Evolutionary conservation across 2,888 invertebrate genomes (phyloP).

Genomic region (Brachypterus glaber): DNA sequence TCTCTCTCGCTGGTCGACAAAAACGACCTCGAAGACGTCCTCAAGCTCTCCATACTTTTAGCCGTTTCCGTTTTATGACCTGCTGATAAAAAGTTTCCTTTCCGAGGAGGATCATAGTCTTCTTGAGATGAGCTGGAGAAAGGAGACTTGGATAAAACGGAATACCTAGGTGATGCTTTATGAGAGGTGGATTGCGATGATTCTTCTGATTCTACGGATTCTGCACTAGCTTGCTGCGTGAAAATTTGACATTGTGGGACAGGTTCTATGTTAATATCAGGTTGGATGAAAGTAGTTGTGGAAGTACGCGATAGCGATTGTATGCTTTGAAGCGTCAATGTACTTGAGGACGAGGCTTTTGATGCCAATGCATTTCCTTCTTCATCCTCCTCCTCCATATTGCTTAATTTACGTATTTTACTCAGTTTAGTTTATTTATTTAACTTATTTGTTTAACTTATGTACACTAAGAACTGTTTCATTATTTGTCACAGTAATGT

Average conservation of each 20-base stretch:
- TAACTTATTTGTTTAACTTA: too few species aligned
- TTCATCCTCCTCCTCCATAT: conserved; percentile 39
- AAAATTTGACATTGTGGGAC: conserved; percentile 40
- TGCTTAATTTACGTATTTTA: conserved; percentile 1
- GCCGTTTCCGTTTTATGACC: conserved; percentile 47
- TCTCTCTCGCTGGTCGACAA: conserved; percentile 60
- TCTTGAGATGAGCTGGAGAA: conserved; percentile 61
- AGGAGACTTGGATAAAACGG: conserved; percentile 36
- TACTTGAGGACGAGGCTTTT: conserved; percentile 36
- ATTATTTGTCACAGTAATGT: background rate
- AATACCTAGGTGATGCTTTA: conserved; percentile 35
- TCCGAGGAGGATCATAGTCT: conserved; percentile 53
- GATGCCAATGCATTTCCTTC: conserved; percentile 34
- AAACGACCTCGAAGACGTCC: conserved; percentile 49
- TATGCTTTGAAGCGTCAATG: conserved; percentile 35
- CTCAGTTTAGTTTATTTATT: too few species aligned
- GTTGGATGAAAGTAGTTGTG: conserved; percentile 21
- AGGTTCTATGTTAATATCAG: conserved; percentile 21
- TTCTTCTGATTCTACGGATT: conserved; percentile 47
- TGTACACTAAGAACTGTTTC: too few species aligned
- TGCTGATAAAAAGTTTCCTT: conserved; percentile 49
- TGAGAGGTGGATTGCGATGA: conserved; percentile 38
- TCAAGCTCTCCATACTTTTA: conserved; percentile 62
- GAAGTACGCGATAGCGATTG: conserved; percentile 24
- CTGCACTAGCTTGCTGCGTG: conserved; percentile 47